Evolutionary conservation across 1,140 invertebrate genomes (phyloP), one percentile per base, ranked within the genome.

Genomic region (Pachypeltis micranthus): DNA sequence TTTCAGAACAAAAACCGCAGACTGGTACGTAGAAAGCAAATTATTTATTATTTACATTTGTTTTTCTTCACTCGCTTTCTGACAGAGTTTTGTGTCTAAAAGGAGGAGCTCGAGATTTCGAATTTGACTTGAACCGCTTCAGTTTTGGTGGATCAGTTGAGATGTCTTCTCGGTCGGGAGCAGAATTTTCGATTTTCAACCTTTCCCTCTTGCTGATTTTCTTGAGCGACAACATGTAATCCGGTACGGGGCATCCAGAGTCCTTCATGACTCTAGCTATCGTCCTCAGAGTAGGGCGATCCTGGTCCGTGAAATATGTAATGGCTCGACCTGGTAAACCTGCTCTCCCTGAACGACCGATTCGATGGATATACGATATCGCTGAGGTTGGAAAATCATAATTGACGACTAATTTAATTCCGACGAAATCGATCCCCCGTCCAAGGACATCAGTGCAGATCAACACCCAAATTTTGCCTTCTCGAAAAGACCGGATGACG

Each of bases 391-490:
- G 96, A 72, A 98, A 93, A 78, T 99, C 96, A 74, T 96, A 99
- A 78, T 99, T 99, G 62, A 99, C 83, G 25, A 99, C 94, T 2
- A 98, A 77, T 79, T 95, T 96, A 24, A 99, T 91, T 12, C 91
- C 93, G 73, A 94, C 93, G 71, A 99, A 97, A 77, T 99, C 96
- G 67, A 99, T 93, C 69, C 96, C 96, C 68, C 96, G 83, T 7
- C 91, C 90, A 90, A 99, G 89, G 19, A 99, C 76, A 75, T 98
- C 95, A 2, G 96, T 98, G 76, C 94, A 98, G 66, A 99, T 92
- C 23, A 99, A 78, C 54, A 98, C 85, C 92, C 93, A 97, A 63
- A 97, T 91, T 77, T 89, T 87, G 1, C 95, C 93, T 71, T 87
- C 81, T 59, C 93, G 83, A 74, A 99, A 98, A 66, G 85, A 85